Conservation (phyloP, 2,113 vertebrate species). For the Strigops habroptila region DNA sequence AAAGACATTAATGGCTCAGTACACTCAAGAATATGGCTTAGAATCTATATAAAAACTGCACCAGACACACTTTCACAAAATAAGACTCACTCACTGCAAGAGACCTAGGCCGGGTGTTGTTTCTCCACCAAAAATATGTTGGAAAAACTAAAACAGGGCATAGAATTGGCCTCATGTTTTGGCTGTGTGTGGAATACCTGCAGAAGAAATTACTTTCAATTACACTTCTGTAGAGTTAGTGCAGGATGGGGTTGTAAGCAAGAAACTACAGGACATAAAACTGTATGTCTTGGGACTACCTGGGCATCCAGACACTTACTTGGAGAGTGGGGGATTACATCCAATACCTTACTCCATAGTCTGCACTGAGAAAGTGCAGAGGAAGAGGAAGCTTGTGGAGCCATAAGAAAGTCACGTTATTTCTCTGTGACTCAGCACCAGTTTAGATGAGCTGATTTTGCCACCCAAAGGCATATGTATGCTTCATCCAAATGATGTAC, state of each 20-base stretch:
- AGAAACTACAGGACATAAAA: neutral
- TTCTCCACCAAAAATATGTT: neutral
- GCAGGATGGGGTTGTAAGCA: neutral
- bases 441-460: neutral
- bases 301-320: neutral
- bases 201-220: neutral
- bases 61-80: neutral
- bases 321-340: accelerated
- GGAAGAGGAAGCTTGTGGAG: neutral
- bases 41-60: neutral
- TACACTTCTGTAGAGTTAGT: neutral
- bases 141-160: neutral
- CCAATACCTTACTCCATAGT: neutral
- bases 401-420: neutral
- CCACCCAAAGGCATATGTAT: neutral
- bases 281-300: neutral
- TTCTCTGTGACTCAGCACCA: neutral
- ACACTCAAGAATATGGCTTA: neutral
- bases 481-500: neutral
- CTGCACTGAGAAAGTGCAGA: neutral
- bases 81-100: neutral
- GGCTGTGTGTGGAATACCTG: neutral
- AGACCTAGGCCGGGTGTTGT: neutral
- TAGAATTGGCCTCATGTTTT: neutral
- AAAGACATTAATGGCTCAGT: neutral